phyloP scores from a whole-genome alignment of 2,797 vertebrate genomes.

The Lerista edwardsae region DNA sequence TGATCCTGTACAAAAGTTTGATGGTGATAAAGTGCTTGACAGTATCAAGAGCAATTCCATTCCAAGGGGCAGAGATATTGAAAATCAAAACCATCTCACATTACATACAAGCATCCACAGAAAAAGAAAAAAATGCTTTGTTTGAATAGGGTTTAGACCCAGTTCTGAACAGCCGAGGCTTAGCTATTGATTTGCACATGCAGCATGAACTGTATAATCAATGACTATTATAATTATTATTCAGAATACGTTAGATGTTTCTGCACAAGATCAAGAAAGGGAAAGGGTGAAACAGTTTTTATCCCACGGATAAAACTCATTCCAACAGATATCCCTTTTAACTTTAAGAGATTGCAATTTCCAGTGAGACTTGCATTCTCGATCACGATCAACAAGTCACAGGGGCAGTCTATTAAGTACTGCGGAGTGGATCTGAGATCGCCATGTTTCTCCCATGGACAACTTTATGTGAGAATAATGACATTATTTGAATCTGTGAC shows the following conservation, averaged over 20 bases:
- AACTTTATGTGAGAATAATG: no score
- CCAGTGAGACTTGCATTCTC: no score
- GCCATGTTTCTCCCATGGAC: no score
- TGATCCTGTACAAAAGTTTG: background rate
- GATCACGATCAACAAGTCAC: no score
- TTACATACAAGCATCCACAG: background rate
- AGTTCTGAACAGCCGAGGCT: background rate
- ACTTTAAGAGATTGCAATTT: no score
- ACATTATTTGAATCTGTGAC: no score
- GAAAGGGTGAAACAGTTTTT: no score
- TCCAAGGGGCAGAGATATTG: background rate
- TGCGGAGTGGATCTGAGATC: no score
- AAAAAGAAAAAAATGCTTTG: background rate
- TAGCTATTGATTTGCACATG: slow-evolving; percentile 7
- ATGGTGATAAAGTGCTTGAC: background rate
- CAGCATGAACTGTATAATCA: background rate
- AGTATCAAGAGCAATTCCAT: background rate
- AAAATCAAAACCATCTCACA: background rate
- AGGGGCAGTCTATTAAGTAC: no score
- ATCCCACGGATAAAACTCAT: no score
- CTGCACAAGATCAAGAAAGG: background rate
- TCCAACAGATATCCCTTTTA: no score
- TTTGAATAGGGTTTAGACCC: background rate
- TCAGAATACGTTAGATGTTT: background rate
- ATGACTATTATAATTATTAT: background rate